A percentile compares a stretch with the other conserved stretches of the same genome.
Conservation (phyloP, 2,797 vertebrate genomes). For the Gymnodraco acuticeps region DNA sequence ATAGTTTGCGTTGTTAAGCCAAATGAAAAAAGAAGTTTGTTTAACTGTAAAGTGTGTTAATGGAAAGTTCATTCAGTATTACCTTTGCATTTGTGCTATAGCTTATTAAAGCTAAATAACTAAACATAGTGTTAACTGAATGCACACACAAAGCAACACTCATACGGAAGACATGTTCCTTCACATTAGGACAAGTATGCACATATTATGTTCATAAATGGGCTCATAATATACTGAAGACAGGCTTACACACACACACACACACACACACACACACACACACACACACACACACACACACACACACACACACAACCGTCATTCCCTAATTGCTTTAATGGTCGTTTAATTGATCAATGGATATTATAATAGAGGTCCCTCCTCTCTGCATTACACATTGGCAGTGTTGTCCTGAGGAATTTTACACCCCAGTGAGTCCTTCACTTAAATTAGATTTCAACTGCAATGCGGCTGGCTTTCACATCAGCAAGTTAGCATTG, state of each 20-base stretch:
- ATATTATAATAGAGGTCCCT: conserved; percentile 16
- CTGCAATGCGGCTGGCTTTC: conserved; percentile 59
- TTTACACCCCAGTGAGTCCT: conserved; percentile 41
- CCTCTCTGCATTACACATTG: conserved; percentile 16
- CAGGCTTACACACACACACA: neutral
- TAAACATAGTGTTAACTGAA: neutral
- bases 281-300: no score
- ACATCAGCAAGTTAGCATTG: conserved; percentile 47
- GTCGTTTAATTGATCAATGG: conserved; percentile 42
- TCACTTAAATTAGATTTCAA: conserved; percentile 58
- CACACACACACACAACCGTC: neutral
- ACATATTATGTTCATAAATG: neutral
- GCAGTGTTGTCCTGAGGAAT: conserved; percentile 26
- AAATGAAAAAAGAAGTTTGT: neutral
- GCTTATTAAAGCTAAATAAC: neutral
- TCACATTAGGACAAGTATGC: neutral
- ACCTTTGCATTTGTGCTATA: neutral
- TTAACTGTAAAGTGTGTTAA: neutral
- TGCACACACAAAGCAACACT: neutral
- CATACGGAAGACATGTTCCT: neutral
- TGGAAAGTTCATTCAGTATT: neutral
- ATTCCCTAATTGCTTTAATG: conserved; percentile 22
- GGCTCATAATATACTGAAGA: neutral
- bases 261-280: neutral
- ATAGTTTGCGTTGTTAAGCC: neutral